Percentiles rank a stretch among this genome's conserved stretches.
Conservation (phyloP, 1,140 invertebrate species). For the Sminthurides bifidus region DNA sequence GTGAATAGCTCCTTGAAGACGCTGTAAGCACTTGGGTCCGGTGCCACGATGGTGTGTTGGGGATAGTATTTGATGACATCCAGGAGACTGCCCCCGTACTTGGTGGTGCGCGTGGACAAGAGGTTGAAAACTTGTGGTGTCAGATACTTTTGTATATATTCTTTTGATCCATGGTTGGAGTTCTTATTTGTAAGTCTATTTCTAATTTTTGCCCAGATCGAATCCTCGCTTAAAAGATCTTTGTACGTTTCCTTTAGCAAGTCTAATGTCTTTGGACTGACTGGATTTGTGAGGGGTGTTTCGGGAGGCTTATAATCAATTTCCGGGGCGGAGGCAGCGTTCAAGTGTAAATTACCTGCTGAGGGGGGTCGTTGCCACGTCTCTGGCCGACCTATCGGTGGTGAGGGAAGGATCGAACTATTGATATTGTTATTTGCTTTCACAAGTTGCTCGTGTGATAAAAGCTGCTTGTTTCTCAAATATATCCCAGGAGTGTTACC, state of each 20-base stretch:
- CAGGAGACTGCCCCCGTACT: slow-evolving; percentile 18
- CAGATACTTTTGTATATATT: slow-evolving; percentile 17
- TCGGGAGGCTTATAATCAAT: background rate
- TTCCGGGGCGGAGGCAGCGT: background rate
- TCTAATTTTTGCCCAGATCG: slow-evolving; percentile 23
- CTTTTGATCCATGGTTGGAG: slow-evolving; percentile 3
- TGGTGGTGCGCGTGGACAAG: slow-evolving; percentile 15
- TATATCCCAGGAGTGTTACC: slow-evolving; percentile 46
- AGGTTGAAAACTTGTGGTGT: slow-evolving; percentile 9
- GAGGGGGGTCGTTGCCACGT: slow-evolving; percentile 15
- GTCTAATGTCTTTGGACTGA: slow-evolving; percentile 6
- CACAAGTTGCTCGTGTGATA: slow-evolving; percentile 44
- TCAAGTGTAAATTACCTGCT: background rate
- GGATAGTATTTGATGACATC: slow-evolving; percentile 31
- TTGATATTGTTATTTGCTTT: background rate
- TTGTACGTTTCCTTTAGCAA: slow-evolving; percentile 4
- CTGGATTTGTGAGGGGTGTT: slow-evolving; percentile 10
- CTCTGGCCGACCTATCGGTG: background rate
- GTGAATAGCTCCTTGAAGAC: slow-evolving; percentile 64
- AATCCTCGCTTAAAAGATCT: slow-evolving; percentile 12
- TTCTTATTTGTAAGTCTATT: slow-evolving; percentile 14
- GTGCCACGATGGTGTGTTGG: slow-evolving; percentile 40
- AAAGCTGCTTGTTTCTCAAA: slow-evolving; percentile 50
- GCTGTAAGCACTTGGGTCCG: slow-evolving; percentile 68
- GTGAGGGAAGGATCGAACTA: background rate